Conservation (phyloP, 2,888 invertebrate species). For the Leptinotarsa juncta region DNA sequence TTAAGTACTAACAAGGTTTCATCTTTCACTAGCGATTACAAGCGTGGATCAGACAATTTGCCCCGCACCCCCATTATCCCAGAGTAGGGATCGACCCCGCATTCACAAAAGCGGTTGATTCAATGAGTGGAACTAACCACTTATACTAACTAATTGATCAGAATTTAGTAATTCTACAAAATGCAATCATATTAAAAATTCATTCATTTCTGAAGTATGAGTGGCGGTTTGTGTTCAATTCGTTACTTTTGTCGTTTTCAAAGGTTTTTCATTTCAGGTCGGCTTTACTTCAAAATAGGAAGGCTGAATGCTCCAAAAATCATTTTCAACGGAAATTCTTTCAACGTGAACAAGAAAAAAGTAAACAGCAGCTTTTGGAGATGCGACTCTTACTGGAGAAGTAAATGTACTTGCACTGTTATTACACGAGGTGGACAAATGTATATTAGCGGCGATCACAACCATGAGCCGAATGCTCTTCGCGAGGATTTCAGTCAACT, state of each 20-base stretch:
- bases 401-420: constrained; percentile 22
- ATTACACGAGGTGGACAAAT: constrained; percentile 21
- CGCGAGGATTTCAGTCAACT: constrained; percentile 26
- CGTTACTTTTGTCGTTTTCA: neutral
- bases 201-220: no score
- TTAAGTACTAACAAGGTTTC: no score
- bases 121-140: no score
- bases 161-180: no score
- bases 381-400: constrained; percentile 25
- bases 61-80: no score
- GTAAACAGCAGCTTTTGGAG: constrained; percentile 25
- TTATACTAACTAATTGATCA: no score
- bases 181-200: no score
- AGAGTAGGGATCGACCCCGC: no score
- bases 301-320: constrained; percentile 20
- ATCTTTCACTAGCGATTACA: no score
- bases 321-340: constrained; percentile 19
- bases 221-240: no score
- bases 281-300: constrained; percentile 24
- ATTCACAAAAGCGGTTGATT: no score
- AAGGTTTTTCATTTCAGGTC: constrained; percentile 15
- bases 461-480: constrained; percentile 27
- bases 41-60: no score
- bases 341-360: constrained; percentile 22
- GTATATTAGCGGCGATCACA: constrained; percentile 23